Base-by-base conservation (phyloP, 2,888 invertebrate species). In the Lasioglossum figueresi region DNA sequence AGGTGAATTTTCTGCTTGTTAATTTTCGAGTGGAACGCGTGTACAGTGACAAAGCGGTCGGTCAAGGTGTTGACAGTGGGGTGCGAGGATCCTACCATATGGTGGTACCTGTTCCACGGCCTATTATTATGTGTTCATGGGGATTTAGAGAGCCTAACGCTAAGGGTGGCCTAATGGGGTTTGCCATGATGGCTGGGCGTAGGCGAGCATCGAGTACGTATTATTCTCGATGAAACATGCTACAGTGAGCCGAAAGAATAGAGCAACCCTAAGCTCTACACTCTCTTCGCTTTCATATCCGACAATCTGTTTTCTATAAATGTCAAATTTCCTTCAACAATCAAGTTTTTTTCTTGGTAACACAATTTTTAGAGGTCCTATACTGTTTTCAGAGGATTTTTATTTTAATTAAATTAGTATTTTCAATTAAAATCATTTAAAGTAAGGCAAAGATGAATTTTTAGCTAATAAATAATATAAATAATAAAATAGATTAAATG, bases 1-100 rank as follows among this genome's bases (percentile, higher is more conserved):
- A 92, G 93, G 90, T 86, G 90, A 93, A 94, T 94, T 94, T 94
- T 92, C 92, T 93, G 94, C 92, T 92, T 92, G 93, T 94, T 94
- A 92, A 94, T 88, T 86, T 84, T 90, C 82, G 90, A 93, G 93
- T 91, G 91, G 31, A 27, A 63, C 88, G 89, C 91, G 87, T 87
- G 91, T 89, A 82, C 80, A 43, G 80, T 81, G 82, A 63, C 82
- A 84, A 86, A 75, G 71, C 75, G 83, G 80, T 87, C 86, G 87
- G 86, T 79, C 89, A 80, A 85, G 89, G 88, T 92, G 91, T 90
- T 88, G 91, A 92, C 92, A 92, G 93, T 92, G 81, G 92, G 83
- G 87, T 76, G 84, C 88, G 87, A 86, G 82, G 82, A 72, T 48
- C 75, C 78, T 92, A 92, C 85, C 94, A 94, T 94, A 94, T 94